Evolutionary conservation across 2,113 vertebrate species (phyloP).

Genomic region (Salvelinus alpinus): DNA sequence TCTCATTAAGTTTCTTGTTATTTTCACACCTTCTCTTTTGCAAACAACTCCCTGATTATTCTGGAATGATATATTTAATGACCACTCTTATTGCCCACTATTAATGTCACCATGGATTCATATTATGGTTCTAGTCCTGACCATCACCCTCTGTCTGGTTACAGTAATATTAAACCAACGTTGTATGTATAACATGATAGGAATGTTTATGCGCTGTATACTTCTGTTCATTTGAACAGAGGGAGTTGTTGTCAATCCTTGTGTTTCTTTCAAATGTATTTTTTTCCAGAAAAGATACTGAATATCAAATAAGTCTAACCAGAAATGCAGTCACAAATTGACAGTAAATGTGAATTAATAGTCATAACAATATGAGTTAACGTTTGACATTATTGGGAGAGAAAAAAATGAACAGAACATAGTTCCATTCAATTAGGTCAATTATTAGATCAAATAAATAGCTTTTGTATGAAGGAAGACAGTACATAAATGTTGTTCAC

Average conservation of each 20-base stretch:
- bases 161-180: background rate
- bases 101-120: background rate
- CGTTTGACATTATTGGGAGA: no score
- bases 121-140: background rate
- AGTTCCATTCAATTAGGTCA: constrained; percentile 22
- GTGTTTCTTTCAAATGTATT: background rate
- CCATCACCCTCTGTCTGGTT: background rate
- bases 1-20: background rate
- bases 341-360: background rate
- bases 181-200: background rate
- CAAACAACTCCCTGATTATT: constrained; percentile 27
- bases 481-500: constrained; percentile 59
- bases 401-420: constrained; percentile 6
- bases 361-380: no score
- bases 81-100: background rate
- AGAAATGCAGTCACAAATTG: background rate
- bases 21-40: constrained; percentile 18
- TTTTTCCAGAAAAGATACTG: no score
- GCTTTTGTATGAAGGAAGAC: constrained; percentile 76
- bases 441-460: background rate
- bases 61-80: constrained; percentile 53
- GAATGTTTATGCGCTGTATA: constrained; percentile 1
- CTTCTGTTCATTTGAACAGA: constrained; percentile 7
- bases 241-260: background rate
- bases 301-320: background rate